Conservation (phyloP, 2,888 invertebrate species). For the Drosophila kuntzei region DNA sequence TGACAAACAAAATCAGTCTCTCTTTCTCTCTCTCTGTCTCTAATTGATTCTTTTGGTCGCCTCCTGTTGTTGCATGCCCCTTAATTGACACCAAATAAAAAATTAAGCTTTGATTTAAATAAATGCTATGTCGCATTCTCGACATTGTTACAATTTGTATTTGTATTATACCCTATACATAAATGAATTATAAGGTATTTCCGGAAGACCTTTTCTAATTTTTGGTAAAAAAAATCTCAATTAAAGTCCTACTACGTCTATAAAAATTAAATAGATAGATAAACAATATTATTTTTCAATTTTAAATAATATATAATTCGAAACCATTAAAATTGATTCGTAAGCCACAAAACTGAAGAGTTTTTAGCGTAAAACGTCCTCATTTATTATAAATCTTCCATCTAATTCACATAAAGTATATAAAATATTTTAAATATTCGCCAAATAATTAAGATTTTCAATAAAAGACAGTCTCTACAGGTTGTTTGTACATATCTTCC, state of each 20-base stretch:
- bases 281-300: too few species aligned
- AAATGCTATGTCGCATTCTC: constrained; percentile 1
- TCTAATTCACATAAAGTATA: too few species aligned
- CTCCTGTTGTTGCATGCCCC: constrained; percentile 51
- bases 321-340: too few species aligned
- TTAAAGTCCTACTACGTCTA: too few species aligned
- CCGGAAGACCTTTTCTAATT: background rate
- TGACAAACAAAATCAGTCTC: constrained; percentile 3
- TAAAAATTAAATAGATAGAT: too few species aligned
- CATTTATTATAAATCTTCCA: too few species aligned
- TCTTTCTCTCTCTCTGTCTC: background rate
- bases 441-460: too few species aligned
- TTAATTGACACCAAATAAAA: background rate
- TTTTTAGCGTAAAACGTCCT: too few species aligned
- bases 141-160: background rate
- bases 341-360: too few species aligned
- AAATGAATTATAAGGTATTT: background rate
- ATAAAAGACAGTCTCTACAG: background rate
- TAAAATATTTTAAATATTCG: too few species aligned
- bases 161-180: constrained; percentile 9
- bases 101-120: constrained; percentile 6
- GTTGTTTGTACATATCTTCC: background rate
- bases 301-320: too few species aligned
- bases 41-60: constrained; percentile 23
- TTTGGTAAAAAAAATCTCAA: background rate